Evolutionary conservation across 1,140 invertebrate species (phyloP).

Genomic region (Heliothis virescens): DNA sequence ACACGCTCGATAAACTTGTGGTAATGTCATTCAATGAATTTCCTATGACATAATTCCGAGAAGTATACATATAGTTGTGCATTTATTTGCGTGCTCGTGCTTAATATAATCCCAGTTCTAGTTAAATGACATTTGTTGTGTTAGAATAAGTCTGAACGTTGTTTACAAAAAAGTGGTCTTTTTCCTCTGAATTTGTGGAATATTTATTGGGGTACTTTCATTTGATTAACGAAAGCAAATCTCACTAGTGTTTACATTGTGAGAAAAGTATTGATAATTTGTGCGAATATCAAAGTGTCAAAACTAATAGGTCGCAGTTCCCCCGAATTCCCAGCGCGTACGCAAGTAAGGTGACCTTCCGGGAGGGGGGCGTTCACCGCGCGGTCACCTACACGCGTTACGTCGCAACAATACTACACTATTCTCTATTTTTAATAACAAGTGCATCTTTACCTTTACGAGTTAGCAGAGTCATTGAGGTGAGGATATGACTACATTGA

Average conservation of each 20-base stretch:
- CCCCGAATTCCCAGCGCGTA: slow-evolving; percentile 65
- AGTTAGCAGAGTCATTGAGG: slow-evolving; percentile 16
- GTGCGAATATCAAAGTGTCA: slow-evolving; percentile 45
- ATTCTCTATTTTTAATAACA: slow-evolving; percentile 54
- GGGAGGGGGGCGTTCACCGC: slow-evolving; percentile 75
- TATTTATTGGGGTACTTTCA: background rate
- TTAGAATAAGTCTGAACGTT: no score
- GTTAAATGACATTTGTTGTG: slow-evolving; percentile 21
- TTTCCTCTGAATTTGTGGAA: background rate
- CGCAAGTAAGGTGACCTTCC: slow-evolving; percentile 77
- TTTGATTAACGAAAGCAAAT: background rate
- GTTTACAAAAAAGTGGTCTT: no score
- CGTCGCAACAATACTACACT: slow-evolving; percentile 63
- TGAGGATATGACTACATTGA: slow-evolving; percentile 10
- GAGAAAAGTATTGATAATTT: background rate
- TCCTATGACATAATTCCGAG: slow-evolving; percentile 39
- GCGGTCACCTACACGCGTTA: slow-evolving; percentile 70
- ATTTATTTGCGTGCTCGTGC: slow-evolving; percentile 14
- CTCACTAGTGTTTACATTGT: background rate
- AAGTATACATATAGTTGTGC: slow-evolving; percentile 23
- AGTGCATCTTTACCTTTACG: slow-evolving; percentile 40
- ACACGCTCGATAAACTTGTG: slow-evolving; percentile 29
- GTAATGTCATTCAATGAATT: slow-evolving; percentile 46
- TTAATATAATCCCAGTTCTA: slow-evolving; percentile 26
- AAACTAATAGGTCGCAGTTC: slow-evolving; percentile 53